Conservation (phyloP, 2,797 vertebrate species). For the Oophaga sylvatica region DNA sequence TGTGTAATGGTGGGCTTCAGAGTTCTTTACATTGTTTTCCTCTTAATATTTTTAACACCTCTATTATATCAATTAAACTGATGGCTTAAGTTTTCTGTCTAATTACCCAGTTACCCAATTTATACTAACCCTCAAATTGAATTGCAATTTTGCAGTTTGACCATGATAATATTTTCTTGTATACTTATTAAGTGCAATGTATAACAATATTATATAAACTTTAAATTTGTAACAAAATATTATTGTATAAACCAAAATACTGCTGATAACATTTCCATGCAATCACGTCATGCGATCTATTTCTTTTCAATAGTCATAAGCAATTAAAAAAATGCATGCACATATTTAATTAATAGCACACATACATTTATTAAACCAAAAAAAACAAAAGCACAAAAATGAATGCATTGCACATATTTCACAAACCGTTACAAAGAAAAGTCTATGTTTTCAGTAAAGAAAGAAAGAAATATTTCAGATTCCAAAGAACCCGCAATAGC, state of each 20-base stretch:
- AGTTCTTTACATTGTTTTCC: too few relatives aligned
- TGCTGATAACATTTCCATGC: constrained; percentile 51
- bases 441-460: constrained; percentile 58
- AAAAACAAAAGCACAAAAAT: constrained; percentile 66
- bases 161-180: background rate
- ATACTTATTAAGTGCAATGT: background rate
- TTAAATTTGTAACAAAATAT: background rate
- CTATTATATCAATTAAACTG: background rate
- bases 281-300: constrained; percentile 66
- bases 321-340: constrained; percentile 72
- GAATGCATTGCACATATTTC: constrained; percentile 53
- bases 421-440: constrained; percentile 64
- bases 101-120: background rate
- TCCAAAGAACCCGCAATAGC: constrained; percentile 61
- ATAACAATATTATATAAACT: background rate
- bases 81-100: background rate
- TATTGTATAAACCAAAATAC: constrained; percentile 50
- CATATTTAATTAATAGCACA: constrained; percentile 73
- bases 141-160: background rate
- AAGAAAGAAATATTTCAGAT: constrained; percentile 54
- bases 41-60: too few relatives aligned
- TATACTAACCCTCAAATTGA: background rate
- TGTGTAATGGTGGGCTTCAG: background rate
- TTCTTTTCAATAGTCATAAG: constrained; percentile 68
- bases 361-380: constrained; percentile 65